These are phyloP conservation scores for Sula dactylatra DNA, from an alignment of 2,113 vertebrate genomes.

Conservation along the genomic window DNA sequence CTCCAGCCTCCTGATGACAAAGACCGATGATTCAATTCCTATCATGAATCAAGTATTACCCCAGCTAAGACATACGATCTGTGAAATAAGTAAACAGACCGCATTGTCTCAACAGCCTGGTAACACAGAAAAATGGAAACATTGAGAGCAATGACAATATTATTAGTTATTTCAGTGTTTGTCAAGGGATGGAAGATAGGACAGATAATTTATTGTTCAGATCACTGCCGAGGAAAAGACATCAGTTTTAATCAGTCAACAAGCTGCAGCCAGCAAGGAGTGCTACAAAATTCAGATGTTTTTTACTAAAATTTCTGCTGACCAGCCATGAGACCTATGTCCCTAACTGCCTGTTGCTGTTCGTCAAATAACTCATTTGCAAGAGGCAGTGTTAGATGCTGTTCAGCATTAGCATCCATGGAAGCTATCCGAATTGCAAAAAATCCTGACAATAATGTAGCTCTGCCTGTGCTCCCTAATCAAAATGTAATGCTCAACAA, in stretches of 20 bases:
- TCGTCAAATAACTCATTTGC: neutral
- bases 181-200: neutral
- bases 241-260: neutral
- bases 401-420: neutral
- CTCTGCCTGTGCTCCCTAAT: neutral
- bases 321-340: neutral
- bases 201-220: neutral
- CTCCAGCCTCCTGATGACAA: neutral
- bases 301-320: neutral
- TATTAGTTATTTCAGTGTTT: slow-evolving; percentile 23
- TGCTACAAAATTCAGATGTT: neutral
- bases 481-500: neutral
- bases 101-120: neutral
- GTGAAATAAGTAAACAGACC: neutral
- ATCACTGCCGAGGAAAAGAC: neutral
- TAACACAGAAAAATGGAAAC: slow-evolving; percentile 5
- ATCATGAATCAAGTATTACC: neutral
- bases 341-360: neutral
- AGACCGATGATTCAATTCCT: neutral
- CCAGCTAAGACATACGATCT: neutral
- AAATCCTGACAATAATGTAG: neutral
- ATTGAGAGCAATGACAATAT: neutral
- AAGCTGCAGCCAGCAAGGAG: neutral
- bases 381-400: neutral
- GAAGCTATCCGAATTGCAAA: neutral